Evolutionary conservation across 2,888 invertebrate genomes (phyloP).

Genomic region (Thereva nobilitata): DNA sequence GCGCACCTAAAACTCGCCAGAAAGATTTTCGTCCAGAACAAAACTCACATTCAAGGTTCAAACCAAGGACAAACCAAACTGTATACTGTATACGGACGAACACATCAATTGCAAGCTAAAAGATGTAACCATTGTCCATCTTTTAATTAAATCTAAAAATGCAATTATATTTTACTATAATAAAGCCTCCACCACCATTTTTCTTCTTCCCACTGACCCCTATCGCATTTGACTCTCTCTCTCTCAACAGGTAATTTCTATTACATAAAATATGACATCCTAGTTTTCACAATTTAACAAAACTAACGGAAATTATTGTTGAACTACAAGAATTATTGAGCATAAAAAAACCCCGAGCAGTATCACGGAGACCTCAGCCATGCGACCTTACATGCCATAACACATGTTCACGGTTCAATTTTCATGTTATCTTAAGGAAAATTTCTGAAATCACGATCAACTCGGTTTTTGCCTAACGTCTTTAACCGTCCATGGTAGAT

Average conservation of each 20-base stretch:
- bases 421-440: constrained; percentile 37
- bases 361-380: constrained; percentile 36
- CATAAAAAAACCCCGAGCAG: constrained; percentile 6
- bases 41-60: no score
- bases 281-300: neutral
- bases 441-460: constrained; percentile 39
- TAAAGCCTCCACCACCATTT: no score
- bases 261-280: constrained; percentile 34
- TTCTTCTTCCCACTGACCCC: constrained; percentile 13
- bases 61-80: no score
- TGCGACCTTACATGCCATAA: constrained; percentile 41
- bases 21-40: no score
- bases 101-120: no score
- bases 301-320: constrained; percentile 35
- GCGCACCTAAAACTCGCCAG: no score
- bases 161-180: no score
- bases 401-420: constrained; percentile 41
- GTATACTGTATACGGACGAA: no score
- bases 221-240: constrained; percentile 4
- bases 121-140: no score
- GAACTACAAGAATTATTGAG: constrained; percentile 34
- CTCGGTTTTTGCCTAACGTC: neutral
- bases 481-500: constrained; percentile 4
- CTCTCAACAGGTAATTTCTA: constrained; percentile 24
- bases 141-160: no score